Conservation (phyloP, 1,140 invertebrate genomes). For the Zaprionus africanus region DNA sequence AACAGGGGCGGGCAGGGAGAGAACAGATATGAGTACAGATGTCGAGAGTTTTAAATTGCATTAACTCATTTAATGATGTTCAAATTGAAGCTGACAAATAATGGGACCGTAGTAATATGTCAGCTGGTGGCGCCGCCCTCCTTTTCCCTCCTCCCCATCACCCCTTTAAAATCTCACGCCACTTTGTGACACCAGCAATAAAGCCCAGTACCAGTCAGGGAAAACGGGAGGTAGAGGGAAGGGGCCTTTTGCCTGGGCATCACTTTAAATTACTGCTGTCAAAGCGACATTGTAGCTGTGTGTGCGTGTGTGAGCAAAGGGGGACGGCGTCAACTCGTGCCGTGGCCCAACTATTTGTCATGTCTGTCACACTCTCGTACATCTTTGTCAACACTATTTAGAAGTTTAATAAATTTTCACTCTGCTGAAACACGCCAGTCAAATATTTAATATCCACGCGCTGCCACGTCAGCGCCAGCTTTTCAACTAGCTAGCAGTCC, state of each 20-base stretch:
- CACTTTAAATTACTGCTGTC: constrained; percentile 80
- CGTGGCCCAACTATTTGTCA: constrained; percentile 70
- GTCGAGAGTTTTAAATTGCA: constrained; percentile 76
- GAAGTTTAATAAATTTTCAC: constrained; percentile 78
- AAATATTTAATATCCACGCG: constrained; percentile 62
- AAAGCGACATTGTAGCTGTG: constrained; percentile 30
- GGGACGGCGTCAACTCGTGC: neutral
- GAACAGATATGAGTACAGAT: constrained; percentile 60
- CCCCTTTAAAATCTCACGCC: constrained; percentile 24
- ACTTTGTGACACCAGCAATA: constrained; percentile 43
- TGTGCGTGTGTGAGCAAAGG: neutral
- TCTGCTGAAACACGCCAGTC: constrained; percentile 57
- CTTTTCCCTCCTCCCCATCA: neutral
- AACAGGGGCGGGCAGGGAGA: too few species aligned
- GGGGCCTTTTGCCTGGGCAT: constrained; percentile 28
- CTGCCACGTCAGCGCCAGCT: constrained; percentile 14
- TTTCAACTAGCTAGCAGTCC: neutral
- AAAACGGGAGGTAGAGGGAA: neutral
- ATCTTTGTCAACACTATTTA: constrained; percentile 81
- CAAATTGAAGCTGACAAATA: constrained; percentile 68
- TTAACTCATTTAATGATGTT: constrained; percentile 79
- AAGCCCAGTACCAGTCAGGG: constrained; percentile 9
- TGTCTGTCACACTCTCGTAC: constrained; percentile 78
- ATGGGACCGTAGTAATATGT: constrained; percentile 21
- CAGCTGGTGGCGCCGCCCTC: constrained; percentile 43